Base-by-base conservation (phyloP, 2,113 vertebrate genomes). In the Eurystomus gularis region DNA sequence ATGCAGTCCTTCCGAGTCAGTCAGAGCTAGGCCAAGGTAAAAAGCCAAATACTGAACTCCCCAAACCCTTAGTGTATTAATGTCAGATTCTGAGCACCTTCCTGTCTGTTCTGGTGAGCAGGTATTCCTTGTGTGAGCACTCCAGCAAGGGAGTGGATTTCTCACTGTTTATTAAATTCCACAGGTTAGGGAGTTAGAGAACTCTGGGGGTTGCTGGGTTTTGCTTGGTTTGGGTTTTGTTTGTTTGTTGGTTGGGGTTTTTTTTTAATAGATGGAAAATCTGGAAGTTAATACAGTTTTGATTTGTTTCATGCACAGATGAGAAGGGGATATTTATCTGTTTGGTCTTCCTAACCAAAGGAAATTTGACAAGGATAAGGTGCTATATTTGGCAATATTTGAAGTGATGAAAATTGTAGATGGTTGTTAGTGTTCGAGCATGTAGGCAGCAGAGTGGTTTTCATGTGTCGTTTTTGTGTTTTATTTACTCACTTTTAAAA, bases 61-160 rank as follows among this genome's bases (percentile, higher is more conserved):
- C 7, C 46, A 85, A 58, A 16, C n/a, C 17, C 15, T 52, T 42
- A 10, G 9, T 33, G 10, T 25, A 11, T 37, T 60, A 3, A 4
- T 37, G 25, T 23, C 31, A 48, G 29, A 31, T 55, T 68, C 70
- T 37, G 17, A 92, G 42, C 17, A 46, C 19, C 28, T 87, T 70
- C 39, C 5, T 78, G 0, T 37, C 31, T 6, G 0, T 62, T 60
- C 39, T 60, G 23, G 13, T 75, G 35, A 70, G 40, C 19, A 54
- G 55, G 11, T 2, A 0, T 68, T n/a, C 42, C 37, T 21, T 8
- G 23, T 26, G 11, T 66, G 19, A 77, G 16, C 31, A 39, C 17
- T 24, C n/a, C 16, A 48, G 31, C 40, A 11, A 17, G 11, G 58
- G 24, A 78, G 2, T 31, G 52, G 48, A 5, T 79, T 93, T 78